Conservation (phyloP, 2,797 vertebrate species). For the Simalia tracyae region DNA sequence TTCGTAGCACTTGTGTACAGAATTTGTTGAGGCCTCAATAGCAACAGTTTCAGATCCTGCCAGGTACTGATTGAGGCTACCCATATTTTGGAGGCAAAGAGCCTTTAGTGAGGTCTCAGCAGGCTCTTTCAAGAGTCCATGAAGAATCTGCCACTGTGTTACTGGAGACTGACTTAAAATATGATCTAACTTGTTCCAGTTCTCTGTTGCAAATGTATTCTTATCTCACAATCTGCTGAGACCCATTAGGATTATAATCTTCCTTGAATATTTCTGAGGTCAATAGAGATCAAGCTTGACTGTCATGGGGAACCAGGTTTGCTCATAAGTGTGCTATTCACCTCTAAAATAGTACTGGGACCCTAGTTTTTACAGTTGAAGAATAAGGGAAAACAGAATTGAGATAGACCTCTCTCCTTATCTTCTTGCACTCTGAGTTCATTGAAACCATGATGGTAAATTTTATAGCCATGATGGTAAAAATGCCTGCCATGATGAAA, state of each 20-base stretch:
- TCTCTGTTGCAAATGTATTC: not conserved
- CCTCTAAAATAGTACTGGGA: not conserved
- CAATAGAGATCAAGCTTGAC: not conserved
- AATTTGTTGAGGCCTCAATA: conserved; percentile 1
- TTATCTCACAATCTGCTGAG: not conserved
- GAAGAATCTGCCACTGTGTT: not conserved
- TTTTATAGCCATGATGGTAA: not conserved
- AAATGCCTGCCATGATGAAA: not conserved
- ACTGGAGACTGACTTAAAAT: conserved; percentile 1
- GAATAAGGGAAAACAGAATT: not conserved
- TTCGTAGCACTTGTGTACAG: not conserved
- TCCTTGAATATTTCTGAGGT: not conserved
- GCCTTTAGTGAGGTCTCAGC: not conserved
- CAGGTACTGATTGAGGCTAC: not conserved
- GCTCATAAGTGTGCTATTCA: not conserved
- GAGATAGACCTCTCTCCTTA: not conserved
- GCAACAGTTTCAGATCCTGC: conserved; percentile 22
- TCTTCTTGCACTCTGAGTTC: not conserved
- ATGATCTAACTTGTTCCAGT: not conserved
- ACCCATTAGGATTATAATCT: not conserved
- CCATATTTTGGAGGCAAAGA: not conserved
- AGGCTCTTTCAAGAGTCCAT: conserved; percentile 22
- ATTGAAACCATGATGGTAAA: not conserved
- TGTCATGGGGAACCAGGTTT: not conserved
- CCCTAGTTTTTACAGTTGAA: not conserved